Evolutionary conservation across 2,888 invertebrate genomes (phyloP).

Genomic region (Aricia artaxerxes): DNA sequence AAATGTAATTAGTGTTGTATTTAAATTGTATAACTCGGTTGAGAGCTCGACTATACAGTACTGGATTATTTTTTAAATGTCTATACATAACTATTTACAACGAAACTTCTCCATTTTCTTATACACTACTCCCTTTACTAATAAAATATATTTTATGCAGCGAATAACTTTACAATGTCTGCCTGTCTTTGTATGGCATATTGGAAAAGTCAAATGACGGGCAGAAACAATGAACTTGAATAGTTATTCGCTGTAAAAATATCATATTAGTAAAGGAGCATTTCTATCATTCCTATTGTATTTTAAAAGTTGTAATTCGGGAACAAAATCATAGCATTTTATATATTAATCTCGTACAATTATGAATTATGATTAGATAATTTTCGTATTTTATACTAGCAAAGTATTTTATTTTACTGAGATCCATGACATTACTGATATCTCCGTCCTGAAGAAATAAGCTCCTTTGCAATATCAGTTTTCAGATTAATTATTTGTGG

Average conservation of each 20-base stretch:
- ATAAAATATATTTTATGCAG: no score
- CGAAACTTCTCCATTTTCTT: not conserved
- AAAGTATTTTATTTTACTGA: not conserved
- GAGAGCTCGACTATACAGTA: not conserved
- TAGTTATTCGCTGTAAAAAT: no score
- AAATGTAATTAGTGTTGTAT: not conserved
- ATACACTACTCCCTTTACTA: not conserved
- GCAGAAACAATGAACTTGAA: no score
- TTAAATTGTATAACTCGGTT: not conserved
- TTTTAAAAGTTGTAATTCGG: not conserved
- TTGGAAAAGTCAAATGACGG: no score
- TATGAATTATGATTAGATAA: not conserved
- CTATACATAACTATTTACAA: not conserved
- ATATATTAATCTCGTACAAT: not conserved
- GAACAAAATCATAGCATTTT: not conserved
- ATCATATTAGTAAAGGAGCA: no score
- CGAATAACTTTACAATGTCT: no score
- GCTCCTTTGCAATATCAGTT: not conserved
- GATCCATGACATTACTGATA: not conserved
- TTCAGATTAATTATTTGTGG: not conserved
- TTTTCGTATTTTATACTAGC: not conserved
- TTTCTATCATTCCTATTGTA: constrained; percentile 9
- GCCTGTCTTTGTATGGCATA: no score
- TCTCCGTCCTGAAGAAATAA: not conserved
- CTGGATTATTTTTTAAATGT: not conserved